phyloP scores from a whole-genome alignment of 2,113 vertebrate species.

The Cynopterus brachyotis region DNA sequence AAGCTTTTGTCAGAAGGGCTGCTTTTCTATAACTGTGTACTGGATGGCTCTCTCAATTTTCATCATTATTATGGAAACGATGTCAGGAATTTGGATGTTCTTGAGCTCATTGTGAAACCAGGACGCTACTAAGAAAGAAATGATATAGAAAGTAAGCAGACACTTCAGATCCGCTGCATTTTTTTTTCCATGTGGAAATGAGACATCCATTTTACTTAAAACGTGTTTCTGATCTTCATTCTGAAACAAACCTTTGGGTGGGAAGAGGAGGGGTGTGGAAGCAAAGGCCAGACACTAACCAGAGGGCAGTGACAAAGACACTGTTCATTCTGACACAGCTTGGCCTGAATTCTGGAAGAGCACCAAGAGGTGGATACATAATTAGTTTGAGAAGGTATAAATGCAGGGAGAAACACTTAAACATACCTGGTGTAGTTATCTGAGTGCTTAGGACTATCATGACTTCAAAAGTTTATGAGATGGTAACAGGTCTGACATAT shows the following conservation, averaged over 20 bases:
- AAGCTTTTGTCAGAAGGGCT: background rate
- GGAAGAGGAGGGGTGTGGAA: background rate
- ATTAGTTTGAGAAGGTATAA: background rate
- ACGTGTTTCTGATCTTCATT: background rate
- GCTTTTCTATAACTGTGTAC: background rate
- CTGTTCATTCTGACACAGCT: background rate
- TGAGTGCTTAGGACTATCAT: background rate
- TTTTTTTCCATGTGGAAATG: background rate
- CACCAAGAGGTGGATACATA: too few species aligned
- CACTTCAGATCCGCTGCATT: background rate
- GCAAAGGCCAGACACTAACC: background rate
- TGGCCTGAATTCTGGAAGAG: background rate
- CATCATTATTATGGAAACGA: background rate
- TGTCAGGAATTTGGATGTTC: background rate
- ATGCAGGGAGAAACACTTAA: background rate
- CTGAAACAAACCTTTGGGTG: background rate
- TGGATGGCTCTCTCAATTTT: background rate
- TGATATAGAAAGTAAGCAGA: background rate
- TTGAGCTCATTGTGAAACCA: slow-evolving; percentile 12
- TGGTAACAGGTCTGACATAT: background rate
- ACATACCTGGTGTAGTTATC: background rate
- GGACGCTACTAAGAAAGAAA: background rate
- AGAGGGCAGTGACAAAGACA: background rate
- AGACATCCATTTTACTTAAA: background rate
- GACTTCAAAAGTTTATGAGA: background rate